Evolutionary conservation across 2,888 invertebrate genomes (phyloP).

Genomic region (Xylophagus ater): DNA sequence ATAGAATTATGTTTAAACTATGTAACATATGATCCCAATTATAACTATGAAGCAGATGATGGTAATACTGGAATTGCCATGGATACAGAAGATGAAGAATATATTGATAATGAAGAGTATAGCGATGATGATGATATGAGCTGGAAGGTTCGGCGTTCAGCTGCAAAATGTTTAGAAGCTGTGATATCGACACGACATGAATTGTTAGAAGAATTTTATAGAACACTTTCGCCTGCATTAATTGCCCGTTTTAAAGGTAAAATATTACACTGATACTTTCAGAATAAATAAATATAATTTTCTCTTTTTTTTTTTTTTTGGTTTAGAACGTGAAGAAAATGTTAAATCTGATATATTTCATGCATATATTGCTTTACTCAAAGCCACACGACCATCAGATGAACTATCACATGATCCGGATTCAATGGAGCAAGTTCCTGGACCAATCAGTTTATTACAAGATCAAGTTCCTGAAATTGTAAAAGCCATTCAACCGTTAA

Average conservation of each 20-base stretch:
- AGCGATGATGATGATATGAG: conserved; percentile 99
- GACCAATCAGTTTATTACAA: conserved; percentile 50
- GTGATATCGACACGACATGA: conserved; percentile 88
- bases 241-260: conserved; percentile 86
- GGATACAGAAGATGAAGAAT: conserved; percentile 61
- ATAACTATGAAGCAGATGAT: conserved; percentile 92
- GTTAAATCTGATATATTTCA: conserved; percentile 97
- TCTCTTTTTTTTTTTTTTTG: conserved; percentile 10
- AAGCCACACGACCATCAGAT: conserved; percentile 71
- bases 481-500: conserved; percentile 75
- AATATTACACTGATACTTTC: not conserved
- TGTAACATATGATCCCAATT: conserved; percentile 96
- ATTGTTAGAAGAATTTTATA: conserved; percentile 78
- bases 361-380: conserved; percentile 84
- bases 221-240: conserved; percentile 77
- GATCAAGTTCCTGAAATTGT: conserved; percentile 65
- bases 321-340: conserved; percentile 90
- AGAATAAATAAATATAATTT: not conserved
- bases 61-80: conserved; percentile 58
- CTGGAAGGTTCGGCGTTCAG: conserved; percentile 94
- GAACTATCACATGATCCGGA: conserved; percentile 54
- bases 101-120: conserved; percentile 86
- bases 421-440: conserved; percentile 60
- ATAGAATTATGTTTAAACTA: conserved; percentile 79
- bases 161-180: conserved; percentile 95